A percentile compares a stretch with the other conserved stretches of the same genome.
Evolutionary conservation across 2,797 vertebrate species (phyloP).

Genomic region (Gymnoscopelus braueri): DNA sequence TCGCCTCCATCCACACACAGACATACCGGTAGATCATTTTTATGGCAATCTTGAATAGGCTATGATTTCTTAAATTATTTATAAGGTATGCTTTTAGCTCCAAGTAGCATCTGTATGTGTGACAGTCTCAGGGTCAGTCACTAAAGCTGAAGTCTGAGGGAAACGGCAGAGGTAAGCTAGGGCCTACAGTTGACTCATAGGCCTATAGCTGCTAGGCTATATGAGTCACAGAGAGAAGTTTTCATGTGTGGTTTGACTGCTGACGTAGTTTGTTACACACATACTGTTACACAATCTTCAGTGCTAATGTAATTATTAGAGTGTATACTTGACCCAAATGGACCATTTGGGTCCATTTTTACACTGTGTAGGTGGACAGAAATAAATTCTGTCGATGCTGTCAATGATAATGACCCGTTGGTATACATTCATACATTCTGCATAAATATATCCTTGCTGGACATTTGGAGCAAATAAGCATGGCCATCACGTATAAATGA

Average conservation of each 20-base stretch:
- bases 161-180: too few relatives aligned
- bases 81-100: slow-evolving; percentile 42
- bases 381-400: slow-evolving; percentile 16
- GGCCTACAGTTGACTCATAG: too few relatives aligned
- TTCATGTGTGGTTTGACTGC: slow-evolving; percentile 46
- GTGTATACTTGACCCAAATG: too few relatives aligned
- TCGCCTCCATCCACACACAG: slow-evolving; percentile 35
- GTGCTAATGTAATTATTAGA: too few relatives aligned
- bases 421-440: slow-evolving; percentile 31
- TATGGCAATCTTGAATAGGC: slow-evolving; percentile 32
- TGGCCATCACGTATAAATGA: slow-evolving; percentile 70
- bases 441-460: slow-evolving; percentile 35
- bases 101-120: slow-evolving; percentile 39
- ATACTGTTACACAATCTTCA: too few relatives aligned
- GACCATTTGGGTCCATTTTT: too few relatives aligned
- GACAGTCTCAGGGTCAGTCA: slow-evolving; percentile 22
- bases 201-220: neutral
- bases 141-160: too few relatives aligned
- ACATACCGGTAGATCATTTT: slow-evolving; percentile 44
- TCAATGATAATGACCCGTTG: slow-evolving; percentile 45
- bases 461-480: slow-evolving; percentile 63
- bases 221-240: slow-evolving; percentile 23
- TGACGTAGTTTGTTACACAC: slow-evolving; percentile 47
- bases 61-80: slow-evolving; percentile 45
- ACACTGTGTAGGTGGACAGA: too few relatives aligned